A percentile compares a stretch with the other conserved stretches of the same genome.
Evolutionary conservation across 2,113 vertebrate species (phyloP).

Genomic region (Terrapene triunguis): DNA sequence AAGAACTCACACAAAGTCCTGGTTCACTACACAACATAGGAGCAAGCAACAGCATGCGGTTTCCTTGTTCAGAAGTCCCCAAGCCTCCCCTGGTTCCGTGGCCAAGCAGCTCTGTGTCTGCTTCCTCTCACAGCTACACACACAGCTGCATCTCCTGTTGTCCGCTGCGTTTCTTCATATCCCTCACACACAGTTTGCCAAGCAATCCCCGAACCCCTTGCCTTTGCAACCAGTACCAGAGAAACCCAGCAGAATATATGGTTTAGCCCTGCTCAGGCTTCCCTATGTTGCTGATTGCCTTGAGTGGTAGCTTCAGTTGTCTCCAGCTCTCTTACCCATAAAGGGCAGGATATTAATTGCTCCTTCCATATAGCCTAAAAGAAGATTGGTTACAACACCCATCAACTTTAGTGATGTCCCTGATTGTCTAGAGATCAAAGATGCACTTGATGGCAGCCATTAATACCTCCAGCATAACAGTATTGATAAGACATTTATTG

Average conservation of each 20-base stretch:
- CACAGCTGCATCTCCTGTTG: neutral
- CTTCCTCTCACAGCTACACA: neutral
- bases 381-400: neutral
- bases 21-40: neutral
- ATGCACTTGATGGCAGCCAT: neutral
- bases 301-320: neutral
- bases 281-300: neutral
- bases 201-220: neutral
- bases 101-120: neutral
- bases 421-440: neutral
- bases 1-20: neutral
- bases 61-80: neutral
- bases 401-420: neutral
- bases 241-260: neutral
- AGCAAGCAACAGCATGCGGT: neutral
- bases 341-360: neutral
- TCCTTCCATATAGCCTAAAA: neutral
- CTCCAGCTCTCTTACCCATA: neutral
- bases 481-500: neutral
- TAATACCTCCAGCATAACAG: neutral
- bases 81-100: neutral
- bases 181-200: neutral
- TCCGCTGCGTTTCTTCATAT: neutral
- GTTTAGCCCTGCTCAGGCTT: neutral
- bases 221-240: neutral